A percentile compares a stretch with the other conserved stretches of the same genome.
These are phyloP conservation scores for Periparus ater DNA, from an alignment of 2,797 vertebrate species.

Conservation along the genomic window DNA sequence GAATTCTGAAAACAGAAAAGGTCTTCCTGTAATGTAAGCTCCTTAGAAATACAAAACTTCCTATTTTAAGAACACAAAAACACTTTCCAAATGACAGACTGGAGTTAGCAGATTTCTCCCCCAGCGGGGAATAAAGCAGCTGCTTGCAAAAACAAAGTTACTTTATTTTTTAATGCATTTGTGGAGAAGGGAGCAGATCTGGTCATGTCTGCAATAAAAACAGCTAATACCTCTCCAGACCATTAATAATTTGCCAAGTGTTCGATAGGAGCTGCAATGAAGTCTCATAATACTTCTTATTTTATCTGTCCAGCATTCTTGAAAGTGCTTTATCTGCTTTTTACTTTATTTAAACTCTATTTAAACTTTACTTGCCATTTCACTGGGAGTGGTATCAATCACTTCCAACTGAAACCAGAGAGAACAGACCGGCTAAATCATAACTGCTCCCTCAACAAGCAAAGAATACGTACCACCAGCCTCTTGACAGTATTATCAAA, in stretches of 20 bases:
- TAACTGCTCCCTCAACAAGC: neutral
- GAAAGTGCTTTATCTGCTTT: neutral
- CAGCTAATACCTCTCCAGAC: neutral
- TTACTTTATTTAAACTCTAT: neutral
- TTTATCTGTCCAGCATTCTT: neutral
- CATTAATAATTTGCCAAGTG: neutral
- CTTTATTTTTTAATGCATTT: neutral
- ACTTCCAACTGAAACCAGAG: neutral
- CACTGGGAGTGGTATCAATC: neutral
- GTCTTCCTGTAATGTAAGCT: neutral
- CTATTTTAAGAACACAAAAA: neutral
- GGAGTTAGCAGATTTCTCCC: neutral
- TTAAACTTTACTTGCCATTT: neutral
- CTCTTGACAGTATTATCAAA: neutral
- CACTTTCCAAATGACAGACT: neutral
- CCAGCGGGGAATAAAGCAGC: no score
- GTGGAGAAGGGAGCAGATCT: neutral
- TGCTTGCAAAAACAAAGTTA: neutral
- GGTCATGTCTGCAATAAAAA: neutral
- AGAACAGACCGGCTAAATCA: neutral
- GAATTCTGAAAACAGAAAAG: neutral
- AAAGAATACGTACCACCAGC: neutral
- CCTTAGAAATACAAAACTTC: neutral
- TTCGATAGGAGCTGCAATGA: neutral
- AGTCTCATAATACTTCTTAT: neutral